Base-by-base conservation (phyloP, 1,140 invertebrate species). In the Aphis gossypii region DNA sequence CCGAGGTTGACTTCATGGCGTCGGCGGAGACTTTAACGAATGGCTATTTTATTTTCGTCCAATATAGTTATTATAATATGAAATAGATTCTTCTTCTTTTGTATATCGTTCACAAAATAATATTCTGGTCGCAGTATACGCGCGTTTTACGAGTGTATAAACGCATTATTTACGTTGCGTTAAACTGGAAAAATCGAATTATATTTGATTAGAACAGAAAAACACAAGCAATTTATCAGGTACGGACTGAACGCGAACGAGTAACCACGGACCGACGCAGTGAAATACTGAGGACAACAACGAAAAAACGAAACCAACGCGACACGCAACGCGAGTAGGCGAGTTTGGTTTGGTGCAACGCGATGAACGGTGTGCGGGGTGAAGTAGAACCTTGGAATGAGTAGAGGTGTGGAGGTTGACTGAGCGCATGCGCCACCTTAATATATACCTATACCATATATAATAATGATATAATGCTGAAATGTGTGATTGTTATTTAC, bases 11-110 rank as follows among this genome's bases (percentile, higher is more conserved):
- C 38, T 82, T 46, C 92, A 93, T 93, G 82, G 82, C 91, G 90
- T 76, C 46, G 35, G 60, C n/a, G 76, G 92, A 93, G 82, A 93
- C 92, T 93, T 93, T 44, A 93, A 93, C 92, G 92, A 93, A 93
- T 38, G n/a, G 9, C 25, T 84, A 5, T 56, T 90, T 41, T 23
- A n/a, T 90, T 46, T n/a, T 90, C 2, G n/a, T 54, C n/a, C 48
- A 54, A 89, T 89, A 48, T 88, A 76, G n/a, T 18, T 76, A n/a
- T n/a, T 76, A 76, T 88, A n/a, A 76, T 88, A n/a, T 51, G 20
- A 18, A 88, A 51, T 48, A 35, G 9, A 51, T 23, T 35, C n/a
- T 2, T 88, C n/a, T 35, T 51, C n/a, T 41, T 84, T 44, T 56
- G 21, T 56, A 89, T 25, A 56, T 41, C 20, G 88, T 51, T 92